These are phyloP conservation scores for Nemurella pictetii DNA, from an alignment of 2,888 invertebrate species.

Conservation along the genomic window DNA sequence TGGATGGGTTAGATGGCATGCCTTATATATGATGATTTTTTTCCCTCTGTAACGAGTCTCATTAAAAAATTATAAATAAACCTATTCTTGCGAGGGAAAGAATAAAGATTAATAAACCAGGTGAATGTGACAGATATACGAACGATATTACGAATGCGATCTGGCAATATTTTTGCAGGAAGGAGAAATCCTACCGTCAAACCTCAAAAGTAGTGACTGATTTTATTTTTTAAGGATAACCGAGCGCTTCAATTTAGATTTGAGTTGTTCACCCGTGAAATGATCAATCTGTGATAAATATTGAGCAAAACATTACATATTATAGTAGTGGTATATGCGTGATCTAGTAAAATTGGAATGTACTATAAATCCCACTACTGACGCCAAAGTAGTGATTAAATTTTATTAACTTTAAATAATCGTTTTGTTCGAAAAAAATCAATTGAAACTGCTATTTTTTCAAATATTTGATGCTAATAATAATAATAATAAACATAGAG, in stretches of 20 bases:
- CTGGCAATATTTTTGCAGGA: background rate
- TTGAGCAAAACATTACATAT: too few relatives aligned
- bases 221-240: too few relatives aligned
- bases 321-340: too few relatives aligned
- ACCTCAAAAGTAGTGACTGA: background rate
- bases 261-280: background rate
- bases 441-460: too few relatives aligned
- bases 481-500: too few relatives aligned
- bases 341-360: background rate
- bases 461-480: too few relatives aligned
- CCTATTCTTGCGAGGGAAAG: background rate
- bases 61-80: background rate
- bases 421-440: too few relatives aligned
- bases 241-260: background rate
- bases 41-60: background rate
- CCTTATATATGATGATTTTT: background rate
- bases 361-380: background rate
- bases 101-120: background rate
- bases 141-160: background rate
- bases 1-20: background rate
- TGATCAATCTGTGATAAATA: too few relatives aligned
- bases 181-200: background rate
- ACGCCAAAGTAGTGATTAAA: background rate
- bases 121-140: background rate
- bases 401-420: background rate